phyloP scores from a whole-genome alignment of 2,113 vertebrate genomes.

The Labrus mixtus region DNA sequence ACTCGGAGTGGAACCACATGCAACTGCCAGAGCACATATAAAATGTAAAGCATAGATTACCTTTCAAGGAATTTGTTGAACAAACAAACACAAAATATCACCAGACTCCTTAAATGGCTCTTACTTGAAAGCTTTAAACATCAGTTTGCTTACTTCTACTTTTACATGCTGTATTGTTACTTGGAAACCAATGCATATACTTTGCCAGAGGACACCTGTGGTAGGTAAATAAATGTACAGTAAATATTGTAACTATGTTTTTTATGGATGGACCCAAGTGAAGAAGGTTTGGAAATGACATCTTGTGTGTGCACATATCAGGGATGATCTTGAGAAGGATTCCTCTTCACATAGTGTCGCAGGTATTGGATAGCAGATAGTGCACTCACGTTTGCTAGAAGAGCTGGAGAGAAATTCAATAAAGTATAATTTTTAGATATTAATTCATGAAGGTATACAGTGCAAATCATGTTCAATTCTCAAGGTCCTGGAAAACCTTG shows the following conservation, averaged over 20 bases:
- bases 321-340: conserved; percentile 36
- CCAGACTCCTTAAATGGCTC: neutral
- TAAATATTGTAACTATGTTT: conserved; percentile 1
- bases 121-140: no score
- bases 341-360: conserved; percentile 81
- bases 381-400: conserved; percentile 93
- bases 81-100: neutral
- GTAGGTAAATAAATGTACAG: neutral
- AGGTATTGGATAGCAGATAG: conserved; percentile 96
- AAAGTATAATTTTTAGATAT: conserved; percentile 28
- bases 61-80: conserved; percentile 2
- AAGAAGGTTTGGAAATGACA: conserved; percentile 53
- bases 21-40: no score
- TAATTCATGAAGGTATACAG: no score
- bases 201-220: neutral
- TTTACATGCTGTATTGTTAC: neutral
- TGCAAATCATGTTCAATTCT: no score
- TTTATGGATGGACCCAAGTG: conserved; percentile 65
- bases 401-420: conserved; percentile 82
- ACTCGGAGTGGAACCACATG: no score
- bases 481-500: no score
- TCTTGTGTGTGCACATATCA: conserved; percentile 44
- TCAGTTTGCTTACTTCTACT: no score
- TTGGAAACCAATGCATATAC: neutral
- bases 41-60: no score